Evolutionary conservation across 2,888 invertebrate species (phyloP), one percentile per base, ranked within the genome.

Genomic region (Galerucella calmariensis): DNA sequence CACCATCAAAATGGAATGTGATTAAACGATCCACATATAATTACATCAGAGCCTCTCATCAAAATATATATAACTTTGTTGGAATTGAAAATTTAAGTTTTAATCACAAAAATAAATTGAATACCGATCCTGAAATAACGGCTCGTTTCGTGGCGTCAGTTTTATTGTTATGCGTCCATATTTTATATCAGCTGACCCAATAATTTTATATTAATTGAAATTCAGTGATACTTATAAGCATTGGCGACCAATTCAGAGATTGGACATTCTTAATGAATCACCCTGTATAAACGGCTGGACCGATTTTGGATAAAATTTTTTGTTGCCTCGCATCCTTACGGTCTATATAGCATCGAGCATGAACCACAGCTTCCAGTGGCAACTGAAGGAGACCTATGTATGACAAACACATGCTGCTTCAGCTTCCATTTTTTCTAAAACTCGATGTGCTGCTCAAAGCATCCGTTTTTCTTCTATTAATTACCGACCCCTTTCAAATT

Each of bases 1-100:
- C 80, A 78, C 20, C 76, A 80, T 79, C 79, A 79, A 81, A 81
- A 82, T 80, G 80, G 81, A 82, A 81, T 83, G 81, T 80, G 80
- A 82, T 82, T 79, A 80, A 80, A 80, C 75, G 69, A 72, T 71
- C 75, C 72, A 62, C 46, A 35, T 73, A 69, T 75, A 78, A 80
- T 81, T 79, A 77, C 80, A 78, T 79, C 73, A 74, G 76, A 75
- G 77, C 77, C 75, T 79, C 79, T 79, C 75, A 78, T 72, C 78
- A 72, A 78, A 76, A 76, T 72, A 77, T 77, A 73, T 77, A 73
- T 75, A 58, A 67, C 71, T 66, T 74, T 48, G 35, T 16, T 35
- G 14, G 62, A 68, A 74, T 74, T 70, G 74, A 74, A 74, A 74
- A 71, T 71, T 58, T 58, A 67, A 74, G 67, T 35, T 74, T 63